These are phyloP conservation scores for Centroberyx gerrardi DNA, from an alignment of 2,797 vertebrate species.

Conservation along the genomic window DNA sequence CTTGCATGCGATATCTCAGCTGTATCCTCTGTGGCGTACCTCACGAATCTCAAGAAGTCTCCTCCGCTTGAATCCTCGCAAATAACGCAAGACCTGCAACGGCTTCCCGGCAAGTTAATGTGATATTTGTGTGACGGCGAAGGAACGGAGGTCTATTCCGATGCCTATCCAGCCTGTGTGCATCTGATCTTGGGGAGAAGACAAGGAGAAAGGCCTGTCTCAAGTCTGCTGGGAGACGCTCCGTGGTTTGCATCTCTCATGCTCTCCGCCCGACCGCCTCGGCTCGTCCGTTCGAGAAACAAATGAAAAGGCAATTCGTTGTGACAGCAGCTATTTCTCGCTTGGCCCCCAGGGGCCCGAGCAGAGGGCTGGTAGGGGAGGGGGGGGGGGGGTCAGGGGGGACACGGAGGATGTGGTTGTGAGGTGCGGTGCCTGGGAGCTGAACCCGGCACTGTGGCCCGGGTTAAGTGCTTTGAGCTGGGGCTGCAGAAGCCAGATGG, in stretches of 20 bases:
- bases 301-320: constrained; percentile 67
- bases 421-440: constrained; percentile 43
- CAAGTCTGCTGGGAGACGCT: constrained; percentile 19
- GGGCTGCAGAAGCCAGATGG: constrained; percentile 57
- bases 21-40: constrained; percentile 2
- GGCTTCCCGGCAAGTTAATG: neutral
- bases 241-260: constrained; percentile 10
- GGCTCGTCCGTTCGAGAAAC: constrained; percentile 56
- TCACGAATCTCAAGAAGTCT: constrained; percentile 11
- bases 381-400: neutral
- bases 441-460: constrained; percentile 52
- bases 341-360: constrained; percentile 35
- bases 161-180: neutral
- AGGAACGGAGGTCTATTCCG: too few species aligned
- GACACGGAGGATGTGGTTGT: constrained; percentile 26
- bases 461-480: constrained; percentile 63
- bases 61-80: constrained; percentile 16
- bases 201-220: constrained; percentile 17
- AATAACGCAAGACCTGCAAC: neutral
- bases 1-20: neutral
- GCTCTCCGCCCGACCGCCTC: constrained; percentile 26
- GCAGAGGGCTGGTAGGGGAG: constrained; percentile 2
- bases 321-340: constrained; percentile 65
- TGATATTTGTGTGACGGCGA: neutral
- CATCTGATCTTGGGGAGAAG: constrained; percentile 16